Percentiles rank a stretch among this genome's conserved stretches.
Evolutionary conservation across 2,113 vertebrate species (phyloP).

Genomic region (Trichomycterus rosablanca): DNA sequence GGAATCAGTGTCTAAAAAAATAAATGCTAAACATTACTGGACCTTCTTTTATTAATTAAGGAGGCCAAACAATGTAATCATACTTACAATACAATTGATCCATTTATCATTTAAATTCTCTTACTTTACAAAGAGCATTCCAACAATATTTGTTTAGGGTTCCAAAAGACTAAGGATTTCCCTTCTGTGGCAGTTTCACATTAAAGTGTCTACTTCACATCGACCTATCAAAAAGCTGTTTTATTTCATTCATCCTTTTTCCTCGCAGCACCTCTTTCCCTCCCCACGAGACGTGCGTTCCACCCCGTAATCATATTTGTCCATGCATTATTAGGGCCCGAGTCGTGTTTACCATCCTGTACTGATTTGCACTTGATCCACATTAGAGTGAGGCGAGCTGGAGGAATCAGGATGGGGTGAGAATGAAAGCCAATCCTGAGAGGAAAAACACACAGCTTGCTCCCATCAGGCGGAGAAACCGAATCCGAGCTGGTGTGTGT

Average conservation of each 20-base stretch:
- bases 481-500: conserved; percentile 37
- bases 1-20: too few species aligned
- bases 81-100: too few species aligned
- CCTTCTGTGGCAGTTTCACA: too few species aligned
- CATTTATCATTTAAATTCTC: too few species aligned
- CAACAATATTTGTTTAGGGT: too few species aligned
- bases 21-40: too few species aligned
- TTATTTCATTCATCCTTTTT: conserved; percentile 35
- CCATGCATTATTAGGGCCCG: conserved; percentile 40
- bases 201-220: too few species aligned
- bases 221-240: conserved; percentile 7
- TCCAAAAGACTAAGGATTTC: too few species aligned
- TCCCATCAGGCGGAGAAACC: conserved; percentile 41
- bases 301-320: conserved; percentile 49
- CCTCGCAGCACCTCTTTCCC: conserved; percentile 20
- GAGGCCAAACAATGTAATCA: too few species aligned
- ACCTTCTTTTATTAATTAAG: too few species aligned
- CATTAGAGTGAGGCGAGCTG: conserved; percentile 16
- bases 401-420: conserved; percentile 42
- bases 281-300: conserved; percentile 37
- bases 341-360: conserved; percentile 45
- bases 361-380: conserved; percentile 45
- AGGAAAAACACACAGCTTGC: conserved; percentile 5
- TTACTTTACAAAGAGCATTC: too few species aligned
- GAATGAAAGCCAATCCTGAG: conserved; percentile 38